Percentiles rank a stretch among this genome's conserved stretches.
These are phyloP conservation scores for Oncorhynchus nerka DNA, from an alignment of 2,113 vertebrate species.

Conservation along the genomic window DNA sequence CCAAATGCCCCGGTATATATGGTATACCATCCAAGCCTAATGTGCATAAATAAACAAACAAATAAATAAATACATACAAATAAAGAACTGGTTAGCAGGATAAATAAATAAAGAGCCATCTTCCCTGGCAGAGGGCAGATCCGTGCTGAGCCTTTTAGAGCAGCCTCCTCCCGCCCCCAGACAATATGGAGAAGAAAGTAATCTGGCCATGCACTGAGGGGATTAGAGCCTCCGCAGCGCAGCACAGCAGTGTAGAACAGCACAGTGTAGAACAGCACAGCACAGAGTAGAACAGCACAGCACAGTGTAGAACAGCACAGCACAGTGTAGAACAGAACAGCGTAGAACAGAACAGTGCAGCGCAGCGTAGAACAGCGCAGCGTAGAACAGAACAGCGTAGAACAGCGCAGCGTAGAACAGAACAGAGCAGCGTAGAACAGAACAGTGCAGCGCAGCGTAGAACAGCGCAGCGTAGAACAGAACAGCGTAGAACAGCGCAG, in stretches of 20 bases:
- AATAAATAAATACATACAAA: not conserved
- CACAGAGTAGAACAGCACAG: no score
- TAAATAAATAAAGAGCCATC: constrained; percentile 63
- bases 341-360: no score
- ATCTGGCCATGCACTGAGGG: constrained; percentile 63
- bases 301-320: no score
- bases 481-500: no score
- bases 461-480: no score
- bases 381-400: no score
- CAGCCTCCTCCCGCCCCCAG: constrained; percentile 40
- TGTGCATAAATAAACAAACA: constrained; percentile 24
- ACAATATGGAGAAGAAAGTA: constrained; percentile 70
- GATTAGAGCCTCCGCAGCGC: constrained; percentile 63
- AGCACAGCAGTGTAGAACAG: constrained; percentile 10
- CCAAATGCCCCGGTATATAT: no score
- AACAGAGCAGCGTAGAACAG: no score
- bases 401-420: no score
- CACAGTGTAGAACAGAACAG: rapidly evolving
- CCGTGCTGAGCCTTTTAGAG: constrained; percentile 33
- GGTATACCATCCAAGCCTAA: no score
- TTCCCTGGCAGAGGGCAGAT: constrained; percentile 50
- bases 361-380: no score
- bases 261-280: not conserved
- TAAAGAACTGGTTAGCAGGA: constrained; percentile 51
- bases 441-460: no score